Evolutionary conservation across 2,797 vertebrate genomes (phyloP).

Genomic region (Eulemur mongoz): DNA sequence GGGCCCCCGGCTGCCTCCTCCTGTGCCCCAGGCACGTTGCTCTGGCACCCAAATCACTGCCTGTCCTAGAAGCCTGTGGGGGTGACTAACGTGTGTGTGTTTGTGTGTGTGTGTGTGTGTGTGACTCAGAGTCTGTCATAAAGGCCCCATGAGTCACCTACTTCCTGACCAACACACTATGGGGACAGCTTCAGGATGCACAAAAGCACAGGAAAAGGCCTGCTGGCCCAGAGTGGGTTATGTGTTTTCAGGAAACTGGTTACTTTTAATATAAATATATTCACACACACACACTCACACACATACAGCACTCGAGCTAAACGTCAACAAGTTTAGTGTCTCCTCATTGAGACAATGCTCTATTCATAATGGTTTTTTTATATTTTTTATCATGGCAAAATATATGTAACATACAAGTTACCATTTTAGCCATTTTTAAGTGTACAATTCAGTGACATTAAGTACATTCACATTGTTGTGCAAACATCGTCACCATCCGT

Average conservation of each 20-base stretch:
- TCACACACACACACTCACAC: neutral
- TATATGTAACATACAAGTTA: neutral
- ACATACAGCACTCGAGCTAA: neutral
- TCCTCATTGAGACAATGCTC: neutral
- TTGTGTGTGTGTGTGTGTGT: neutral
- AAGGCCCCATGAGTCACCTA: constrained; percentile 79
- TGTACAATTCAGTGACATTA: neutral
- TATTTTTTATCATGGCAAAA: neutral
- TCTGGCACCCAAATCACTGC: constrained; percentile 45
- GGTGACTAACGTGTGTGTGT: constrained; percentile 59
- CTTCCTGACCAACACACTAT: constrained; percentile 69
- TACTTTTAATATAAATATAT: constrained; percentile 55
- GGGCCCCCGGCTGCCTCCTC: neutral
- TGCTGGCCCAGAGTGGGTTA: constrained; percentile 56
- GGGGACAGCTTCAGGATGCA: constrained; percentile 70
- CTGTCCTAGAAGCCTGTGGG: constrained; percentile 46
- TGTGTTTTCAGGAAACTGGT: constrained; percentile 68
- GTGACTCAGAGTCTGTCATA: constrained; percentile 75
- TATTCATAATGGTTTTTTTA: neutral
- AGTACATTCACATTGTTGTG: neutral
- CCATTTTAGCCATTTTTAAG: neutral
- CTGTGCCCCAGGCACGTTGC: constrained; percentile 11
- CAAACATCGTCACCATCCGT: neutral
- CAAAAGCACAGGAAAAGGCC: constrained; percentile 79
- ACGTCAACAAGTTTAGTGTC: constrained; percentile 47